Conservation (phyloP, 1,140 invertebrate species). For the Steinernema khuongi region DNA sequence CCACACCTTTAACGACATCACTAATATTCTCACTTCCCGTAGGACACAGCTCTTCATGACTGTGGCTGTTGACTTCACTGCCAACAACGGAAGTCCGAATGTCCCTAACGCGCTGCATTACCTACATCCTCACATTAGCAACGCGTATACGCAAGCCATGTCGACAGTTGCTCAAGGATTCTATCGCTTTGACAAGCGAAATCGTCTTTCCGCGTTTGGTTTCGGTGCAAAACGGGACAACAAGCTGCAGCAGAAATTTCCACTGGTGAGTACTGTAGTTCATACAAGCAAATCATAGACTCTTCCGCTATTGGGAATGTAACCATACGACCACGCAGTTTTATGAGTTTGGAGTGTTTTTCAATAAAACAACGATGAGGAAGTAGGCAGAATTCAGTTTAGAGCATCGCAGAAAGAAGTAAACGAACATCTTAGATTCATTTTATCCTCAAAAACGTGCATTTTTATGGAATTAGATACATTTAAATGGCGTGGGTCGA, state of each 20-base stretch:
- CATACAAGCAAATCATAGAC: too few species aligned
- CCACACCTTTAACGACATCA: constrained; percentile 20
- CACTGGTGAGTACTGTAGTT: background rate
- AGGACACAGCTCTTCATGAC: constrained; percentile 45
- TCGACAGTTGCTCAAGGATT: constrained; percentile 16
- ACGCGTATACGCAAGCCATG: constrained; percentile 35
- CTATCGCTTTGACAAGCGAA: constrained; percentile 31
- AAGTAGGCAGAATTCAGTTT: too few species aligned
- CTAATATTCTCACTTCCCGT: constrained; percentile 15
- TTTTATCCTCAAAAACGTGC: too few species aligned
- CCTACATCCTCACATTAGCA: constrained; percentile 41
- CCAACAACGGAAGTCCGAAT: constrained; percentile 47
- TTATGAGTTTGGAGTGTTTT: too few species aligned
- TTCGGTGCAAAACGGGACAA: constrained; percentile 39
- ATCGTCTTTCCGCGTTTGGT: constrained; percentile 41
- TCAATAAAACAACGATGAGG: too few species aligned
- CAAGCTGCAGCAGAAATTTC: constrained; percentile 10
- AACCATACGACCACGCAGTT: too few species aligned
- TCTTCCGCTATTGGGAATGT: too few species aligned
- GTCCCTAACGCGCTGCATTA: constrained; percentile 42
- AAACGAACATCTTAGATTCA: background rate
- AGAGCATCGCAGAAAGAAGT: background rate
- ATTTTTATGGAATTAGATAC: too few species aligned
- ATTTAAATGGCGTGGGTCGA: too few species aligned
- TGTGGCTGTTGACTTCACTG: constrained; percentile 45